Evolutionary conservation across 1,140 invertebrate genomes (phyloP).

Genomic region (Camponotus vicinus): DNA sequence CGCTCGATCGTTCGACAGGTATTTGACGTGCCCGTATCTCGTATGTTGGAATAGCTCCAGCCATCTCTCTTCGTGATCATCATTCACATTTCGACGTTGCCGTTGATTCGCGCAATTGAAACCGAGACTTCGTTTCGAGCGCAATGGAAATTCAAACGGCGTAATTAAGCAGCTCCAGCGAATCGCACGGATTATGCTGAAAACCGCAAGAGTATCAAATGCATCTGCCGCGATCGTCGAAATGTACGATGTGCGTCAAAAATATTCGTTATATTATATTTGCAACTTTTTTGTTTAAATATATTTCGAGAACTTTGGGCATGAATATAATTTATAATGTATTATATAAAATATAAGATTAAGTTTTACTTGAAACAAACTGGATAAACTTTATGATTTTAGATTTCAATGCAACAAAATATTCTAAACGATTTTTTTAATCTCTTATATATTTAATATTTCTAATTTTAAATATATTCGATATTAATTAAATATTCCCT

Average conservation of each 20-base stretch:
- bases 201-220: slow-evolving; percentile 40
- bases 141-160: slow-evolving; percentile 50
- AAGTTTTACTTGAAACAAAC: neutral
- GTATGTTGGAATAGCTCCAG: slow-evolving; percentile 43
- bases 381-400: neutral
- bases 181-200: slow-evolving; percentile 42
- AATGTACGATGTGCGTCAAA: neutral
- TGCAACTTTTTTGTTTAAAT: neutral
- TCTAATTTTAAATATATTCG: neutral
- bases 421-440: neutral
- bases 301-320: neutral
- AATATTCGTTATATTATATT: neutral
- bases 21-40: slow-evolving; percentile 69
- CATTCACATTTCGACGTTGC: slow-evolving; percentile 27
- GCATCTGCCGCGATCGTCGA: neutral
- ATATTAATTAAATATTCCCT: neutral
- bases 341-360: neutral
- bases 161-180: slow-evolving; percentile 55
- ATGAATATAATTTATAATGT: too few species aligned
- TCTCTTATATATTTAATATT: too few species aligned
- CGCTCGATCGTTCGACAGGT: slow-evolving; percentile 61
- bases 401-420: neutral
- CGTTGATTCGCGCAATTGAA: slow-evolving; percentile 65
- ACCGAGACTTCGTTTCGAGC: slow-evolving; percentile 59
- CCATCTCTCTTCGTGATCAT: slow-evolving; percentile 56